phyloP scores from a whole-genome alignment of 2,113 vertebrate species.

The Enhydra lutris region DNA sequence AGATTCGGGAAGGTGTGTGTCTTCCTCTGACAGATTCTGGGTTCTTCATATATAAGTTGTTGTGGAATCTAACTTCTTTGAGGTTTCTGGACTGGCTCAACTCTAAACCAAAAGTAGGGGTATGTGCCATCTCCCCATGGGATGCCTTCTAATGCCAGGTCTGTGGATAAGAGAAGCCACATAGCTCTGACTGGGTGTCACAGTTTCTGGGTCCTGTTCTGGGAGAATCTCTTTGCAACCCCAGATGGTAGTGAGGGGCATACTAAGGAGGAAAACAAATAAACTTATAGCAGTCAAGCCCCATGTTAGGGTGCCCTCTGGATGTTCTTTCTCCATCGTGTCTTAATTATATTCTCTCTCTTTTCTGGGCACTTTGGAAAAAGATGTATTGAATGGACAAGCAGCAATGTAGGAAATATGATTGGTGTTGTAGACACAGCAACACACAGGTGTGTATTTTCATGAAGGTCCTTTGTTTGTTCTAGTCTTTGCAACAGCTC shows the following conservation, averaged over 20 bases:
- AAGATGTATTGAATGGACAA: not conserved
- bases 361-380: constrained; percentile 12
- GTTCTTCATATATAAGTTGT: not conserved
- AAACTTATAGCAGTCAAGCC: not conserved
- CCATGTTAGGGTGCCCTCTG: not conserved
- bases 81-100: not conserved
- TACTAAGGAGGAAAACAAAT: not conserved
- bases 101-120: not conserved
- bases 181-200: not conserved
- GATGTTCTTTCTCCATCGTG: not conserved
- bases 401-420: not conserved
- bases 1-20: not conserved
- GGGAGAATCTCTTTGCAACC: not conserved
- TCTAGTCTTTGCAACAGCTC: not conserved
- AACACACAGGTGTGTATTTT: not conserved
- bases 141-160: not conserved
- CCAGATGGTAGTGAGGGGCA: not conserved
- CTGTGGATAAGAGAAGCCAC: constrained; percentile 1
- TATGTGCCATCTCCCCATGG: not conserved
- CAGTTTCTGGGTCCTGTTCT: not conserved
- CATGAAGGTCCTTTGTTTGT: not conserved
- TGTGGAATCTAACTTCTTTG: not conserved
- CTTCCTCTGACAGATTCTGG: constrained; percentile 21
- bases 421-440: not conserved
- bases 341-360: not conserved